Conservation (phyloP, 1,140 invertebrate genomes). For the Euschistus heros region DNA sequence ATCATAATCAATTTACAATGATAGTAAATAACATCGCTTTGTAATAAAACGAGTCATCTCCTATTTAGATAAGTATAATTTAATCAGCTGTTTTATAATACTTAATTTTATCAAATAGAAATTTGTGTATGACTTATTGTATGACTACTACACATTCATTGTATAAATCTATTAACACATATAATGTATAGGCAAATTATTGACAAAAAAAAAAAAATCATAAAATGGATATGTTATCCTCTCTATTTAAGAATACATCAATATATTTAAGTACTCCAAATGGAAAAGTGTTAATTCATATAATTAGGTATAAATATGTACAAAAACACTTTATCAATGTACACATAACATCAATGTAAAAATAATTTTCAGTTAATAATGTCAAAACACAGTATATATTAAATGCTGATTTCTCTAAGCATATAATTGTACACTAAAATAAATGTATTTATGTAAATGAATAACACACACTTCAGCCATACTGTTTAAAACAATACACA, state of each 20-base stretch:
- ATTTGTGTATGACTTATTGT: background rate
- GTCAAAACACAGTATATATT: slow-evolving; percentile 13
- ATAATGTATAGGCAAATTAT: slow-evolving; percentile 4
- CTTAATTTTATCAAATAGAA: slow-evolving; percentile 13
- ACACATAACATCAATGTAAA: slow-evolving; percentile 24
- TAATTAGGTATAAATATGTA: slow-evolving; percentile 24
- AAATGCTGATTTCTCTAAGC: slow-evolving; percentile 21
- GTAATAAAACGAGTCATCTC: slow-evolving; percentile 3
- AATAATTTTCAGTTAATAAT: slow-evolving; percentile 24
- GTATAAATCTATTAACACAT: slow-evolving; percentile 13
- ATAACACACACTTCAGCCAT: background rate
- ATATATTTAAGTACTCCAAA: slow-evolving; percentile 21
- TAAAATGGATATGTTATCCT: slow-evolving; percentile 12
- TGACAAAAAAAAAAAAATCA: background rate
- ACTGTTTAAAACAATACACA: slow-evolving; percentile 13
- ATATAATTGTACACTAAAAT: slow-evolving; percentile 22
- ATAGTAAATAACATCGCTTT: slow-evolving; percentile 17
- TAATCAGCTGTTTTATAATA: background rate
- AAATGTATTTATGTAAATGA: background rate
- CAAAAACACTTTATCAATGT: slow-evolving; percentile 23
- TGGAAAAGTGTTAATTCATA: slow-evolving; percentile 1
- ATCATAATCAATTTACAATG: slow-evolving; percentile 22
- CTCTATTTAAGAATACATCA: slow-evolving; percentile 13
- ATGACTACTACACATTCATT: background rate
- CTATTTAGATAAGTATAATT: too few species aligned